These are phyloP conservation scores for Eulemur coronatus DNA, from an alignment of 2,797 vertebrate species.

Conservation along the genomic window DNA sequence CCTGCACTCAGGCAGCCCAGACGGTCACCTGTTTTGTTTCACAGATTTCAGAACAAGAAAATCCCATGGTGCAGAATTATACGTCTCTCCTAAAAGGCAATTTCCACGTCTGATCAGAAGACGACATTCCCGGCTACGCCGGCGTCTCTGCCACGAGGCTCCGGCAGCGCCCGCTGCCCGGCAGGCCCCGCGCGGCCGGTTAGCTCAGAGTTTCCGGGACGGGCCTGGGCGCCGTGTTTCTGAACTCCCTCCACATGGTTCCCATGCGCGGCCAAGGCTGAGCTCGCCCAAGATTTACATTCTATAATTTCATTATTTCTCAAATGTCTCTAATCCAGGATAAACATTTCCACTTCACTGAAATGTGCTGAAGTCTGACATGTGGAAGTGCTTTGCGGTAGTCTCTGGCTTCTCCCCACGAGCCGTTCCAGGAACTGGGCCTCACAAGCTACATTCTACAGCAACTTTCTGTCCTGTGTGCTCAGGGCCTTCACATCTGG, in stretches of 20 bases:
- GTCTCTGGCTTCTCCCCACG: background rate
- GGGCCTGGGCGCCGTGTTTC: background rate
- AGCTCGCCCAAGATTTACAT: background rate
- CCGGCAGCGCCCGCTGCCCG: background rate
- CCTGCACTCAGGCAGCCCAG: background rate
- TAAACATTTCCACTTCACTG: background rate
- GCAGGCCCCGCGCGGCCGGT: background rate
- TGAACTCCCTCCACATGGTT: background rate
- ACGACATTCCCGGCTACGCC: rapidly evolving
- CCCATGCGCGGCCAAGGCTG: background rate
- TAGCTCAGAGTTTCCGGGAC: background rate
- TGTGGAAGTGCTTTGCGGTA: background rate
- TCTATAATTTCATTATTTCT: background rate
- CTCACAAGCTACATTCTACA: background rate
- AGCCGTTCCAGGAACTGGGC: background rate
- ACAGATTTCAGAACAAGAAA: background rate
- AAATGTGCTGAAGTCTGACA: background rate
- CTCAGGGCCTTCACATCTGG: rapidly evolving
- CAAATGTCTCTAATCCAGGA: background rate
- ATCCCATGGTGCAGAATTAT: rapidly evolving
- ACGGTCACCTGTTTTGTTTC: rapidly evolving
- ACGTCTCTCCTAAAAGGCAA: background rate
- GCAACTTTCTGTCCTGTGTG: background rate
- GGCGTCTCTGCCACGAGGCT: rapidly evolving
- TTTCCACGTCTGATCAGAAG: background rate